These are phyloP conservation scores for Platysteira castanea DNA, from an alignment of 2,113 vertebrate species.

Conservation along the genomic window DNA sequence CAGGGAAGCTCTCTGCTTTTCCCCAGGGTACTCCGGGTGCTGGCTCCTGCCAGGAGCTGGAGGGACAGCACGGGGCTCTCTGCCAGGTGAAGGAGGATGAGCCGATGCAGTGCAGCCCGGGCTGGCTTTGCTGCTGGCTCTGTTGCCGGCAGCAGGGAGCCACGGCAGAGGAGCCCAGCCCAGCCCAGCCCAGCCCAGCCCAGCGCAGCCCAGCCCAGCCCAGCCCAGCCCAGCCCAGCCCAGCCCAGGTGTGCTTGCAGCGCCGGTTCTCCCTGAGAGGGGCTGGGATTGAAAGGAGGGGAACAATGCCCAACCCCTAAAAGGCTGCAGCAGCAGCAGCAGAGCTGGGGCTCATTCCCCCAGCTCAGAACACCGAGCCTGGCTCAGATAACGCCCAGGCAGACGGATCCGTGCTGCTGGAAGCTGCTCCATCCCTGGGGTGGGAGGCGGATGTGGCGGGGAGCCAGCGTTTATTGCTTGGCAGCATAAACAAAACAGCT, in stretches of 20 bases:
- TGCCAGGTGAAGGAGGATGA: background rate
- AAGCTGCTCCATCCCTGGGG: background rate
- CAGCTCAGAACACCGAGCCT: fast-evolving
- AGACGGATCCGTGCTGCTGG: background rate
- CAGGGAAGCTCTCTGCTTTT: background rate
- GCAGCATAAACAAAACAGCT: slow-evolving; percentile 22
- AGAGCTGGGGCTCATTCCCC: background rate
- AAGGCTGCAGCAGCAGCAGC: background rate
- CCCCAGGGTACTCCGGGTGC: background rate
- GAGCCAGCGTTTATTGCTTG: background rate
- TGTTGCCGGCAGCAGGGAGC: background rate
- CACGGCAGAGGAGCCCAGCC: background rate
- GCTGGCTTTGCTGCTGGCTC: background rate
- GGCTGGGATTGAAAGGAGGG: fast-evolving
- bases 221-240: too few relatives aligned
- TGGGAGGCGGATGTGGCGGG: background rate
- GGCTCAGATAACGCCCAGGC: background rate
- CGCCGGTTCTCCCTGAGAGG: background rate
- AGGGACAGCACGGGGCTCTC: background rate
- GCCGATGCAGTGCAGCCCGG: fast-evolving
- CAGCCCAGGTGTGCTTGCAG: background rate
- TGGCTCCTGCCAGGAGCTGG: background rate
- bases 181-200: background rate
- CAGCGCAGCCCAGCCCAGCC: too few relatives aligned
- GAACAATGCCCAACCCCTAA: background rate